Evolutionary conservation across 2,888 invertebrate species (phyloP).

Genomic region (Ariolimax columbianus): DNA sequence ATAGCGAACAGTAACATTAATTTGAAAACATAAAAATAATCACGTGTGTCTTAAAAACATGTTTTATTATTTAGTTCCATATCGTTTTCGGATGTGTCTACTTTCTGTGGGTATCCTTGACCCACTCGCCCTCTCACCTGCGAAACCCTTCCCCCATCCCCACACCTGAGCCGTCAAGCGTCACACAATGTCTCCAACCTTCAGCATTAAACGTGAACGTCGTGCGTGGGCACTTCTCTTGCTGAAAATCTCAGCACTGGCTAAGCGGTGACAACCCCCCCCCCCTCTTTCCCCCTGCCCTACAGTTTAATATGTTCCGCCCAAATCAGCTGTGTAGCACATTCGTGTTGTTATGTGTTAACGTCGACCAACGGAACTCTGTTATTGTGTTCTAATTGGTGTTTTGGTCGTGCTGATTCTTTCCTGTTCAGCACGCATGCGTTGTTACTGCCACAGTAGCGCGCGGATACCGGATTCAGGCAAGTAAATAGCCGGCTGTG

Average conservation of each 20-base stretch:
- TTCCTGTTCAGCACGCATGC: neutral
- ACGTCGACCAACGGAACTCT: neutral
- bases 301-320: neutral
- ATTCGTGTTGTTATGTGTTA: slow-evolving; percentile 12
- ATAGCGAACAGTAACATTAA: too few species aligned
- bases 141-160: neutral
- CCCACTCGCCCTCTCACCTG: neutral
- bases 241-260: neutral
- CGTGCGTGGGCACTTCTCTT: neutral
- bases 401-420: neutral
- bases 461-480: neutral
- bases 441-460: slow-evolving; percentile 6
- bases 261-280: neutral
- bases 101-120: neutral
- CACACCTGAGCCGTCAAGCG: neutral
- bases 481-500: neutral
- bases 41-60: too few species aligned
- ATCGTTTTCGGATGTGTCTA: too few species aligned
- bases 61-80: too few species aligned
- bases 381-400: neutral
- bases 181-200: neutral
- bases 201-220: neutral
- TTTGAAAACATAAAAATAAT: too few species aligned
- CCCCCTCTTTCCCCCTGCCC: too few species aligned
- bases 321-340: neutral